A percentile compares a stretch with the other conserved stretches of the same genome.
Evolutionary conservation across 2,797 vertebrate genomes (phyloP).

Genomic region (Sarcoramphus papa): DNA sequence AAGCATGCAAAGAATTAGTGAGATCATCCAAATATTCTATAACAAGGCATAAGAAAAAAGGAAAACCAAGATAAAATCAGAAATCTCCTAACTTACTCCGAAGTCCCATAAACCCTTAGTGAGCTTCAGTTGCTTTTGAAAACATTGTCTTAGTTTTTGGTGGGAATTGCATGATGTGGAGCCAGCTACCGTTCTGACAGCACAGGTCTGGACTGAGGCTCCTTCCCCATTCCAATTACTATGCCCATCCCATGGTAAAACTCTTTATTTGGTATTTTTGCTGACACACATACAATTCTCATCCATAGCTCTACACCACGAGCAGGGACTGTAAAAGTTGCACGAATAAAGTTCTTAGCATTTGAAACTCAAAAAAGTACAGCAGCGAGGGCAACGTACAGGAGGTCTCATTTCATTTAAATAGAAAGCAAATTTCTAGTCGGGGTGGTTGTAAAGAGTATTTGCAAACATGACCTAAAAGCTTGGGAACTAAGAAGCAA

Average conservation of each 20-base stretch:
- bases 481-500: not conserved
- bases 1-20: not conserved
- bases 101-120: not conserved
- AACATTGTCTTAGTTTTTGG: not conserved
- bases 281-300: rapidly evolving
- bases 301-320: not conserved
- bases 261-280: not conserved
- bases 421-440: not conserved
- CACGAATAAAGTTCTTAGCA: not conserved
- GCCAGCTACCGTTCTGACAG: not conserved
- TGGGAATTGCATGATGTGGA: not conserved
- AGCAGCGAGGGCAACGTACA: not conserved
- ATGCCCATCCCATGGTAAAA: not conserved
- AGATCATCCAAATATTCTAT: not conserved
- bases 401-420: not conserved
- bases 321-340: not conserved
- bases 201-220: not conserved
- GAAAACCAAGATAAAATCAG: not conserved
- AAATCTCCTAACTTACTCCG: not conserved
- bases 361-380: not conserved
- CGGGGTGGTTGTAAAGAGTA: not conserved
- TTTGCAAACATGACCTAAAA: not conserved
- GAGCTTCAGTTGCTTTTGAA: not conserved
- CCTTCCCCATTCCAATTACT: not conserved
- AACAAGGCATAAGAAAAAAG: not conserved